phyloP scores from a whole-genome alignment of 53 echinoderm and acorn worm genomes.

The Mesocentrotus franciscanus region DNA sequence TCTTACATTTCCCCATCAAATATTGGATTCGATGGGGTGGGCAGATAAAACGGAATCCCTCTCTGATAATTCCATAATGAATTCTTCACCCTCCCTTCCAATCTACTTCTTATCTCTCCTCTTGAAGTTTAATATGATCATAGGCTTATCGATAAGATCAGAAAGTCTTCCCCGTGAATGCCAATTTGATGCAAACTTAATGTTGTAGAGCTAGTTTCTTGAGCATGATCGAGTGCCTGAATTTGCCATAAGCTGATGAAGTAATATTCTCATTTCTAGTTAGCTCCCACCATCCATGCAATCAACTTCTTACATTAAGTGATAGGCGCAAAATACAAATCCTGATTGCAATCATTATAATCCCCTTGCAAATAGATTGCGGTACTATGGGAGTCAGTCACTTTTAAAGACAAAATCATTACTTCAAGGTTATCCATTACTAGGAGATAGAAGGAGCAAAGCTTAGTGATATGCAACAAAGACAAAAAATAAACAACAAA shows the following conservation, averaged over 20 bases:
- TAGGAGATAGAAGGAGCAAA: neutral
- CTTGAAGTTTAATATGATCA: constrained; percentile 43
- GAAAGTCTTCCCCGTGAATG: neutral
- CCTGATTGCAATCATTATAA: constrained; percentile 8
- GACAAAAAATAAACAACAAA: neutral
- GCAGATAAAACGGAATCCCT: neutral
- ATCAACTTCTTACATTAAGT: neutral
- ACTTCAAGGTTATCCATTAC: neutral
- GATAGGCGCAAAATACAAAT: neutral
- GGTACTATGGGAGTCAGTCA: neutral
- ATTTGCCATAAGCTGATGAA: neutral
- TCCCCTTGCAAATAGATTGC: neutral
- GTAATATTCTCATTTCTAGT: constrained; percentile 6
- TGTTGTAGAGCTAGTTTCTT: constrained; percentile 27
- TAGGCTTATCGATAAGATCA: constrained; percentile 46
- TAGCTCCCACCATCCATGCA: neutral
- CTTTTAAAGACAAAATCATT: neutral
- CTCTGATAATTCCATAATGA: constrained; percentile 28
- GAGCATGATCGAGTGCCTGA: neutral
- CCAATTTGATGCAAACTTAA: constrained; percentile 32
- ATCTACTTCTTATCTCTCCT: neutral
- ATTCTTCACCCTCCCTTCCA: constrained; percentile 16
- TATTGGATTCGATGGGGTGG: constrained; percentile 49
- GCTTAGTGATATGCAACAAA: neutral
- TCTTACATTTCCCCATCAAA: constrained; percentile 17